A percentile compares a stretch with the other conserved stretches of the same genome.
Evolutionary conservation across 92 coral and sea anemone species (phyloP).

Genomic region (Heliopora coerulea): DNA sequence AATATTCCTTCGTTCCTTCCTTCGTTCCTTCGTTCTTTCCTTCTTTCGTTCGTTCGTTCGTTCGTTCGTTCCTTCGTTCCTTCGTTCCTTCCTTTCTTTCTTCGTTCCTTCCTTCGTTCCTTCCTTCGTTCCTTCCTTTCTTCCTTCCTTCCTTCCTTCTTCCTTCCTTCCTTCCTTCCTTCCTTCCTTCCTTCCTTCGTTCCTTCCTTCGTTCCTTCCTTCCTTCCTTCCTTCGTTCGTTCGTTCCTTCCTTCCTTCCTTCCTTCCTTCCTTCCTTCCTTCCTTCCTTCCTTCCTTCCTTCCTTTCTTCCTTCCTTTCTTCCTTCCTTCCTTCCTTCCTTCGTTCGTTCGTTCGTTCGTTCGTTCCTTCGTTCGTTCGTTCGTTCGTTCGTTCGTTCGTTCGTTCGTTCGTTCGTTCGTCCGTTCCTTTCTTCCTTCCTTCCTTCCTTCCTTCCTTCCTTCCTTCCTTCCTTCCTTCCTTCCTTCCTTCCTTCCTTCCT

Average conservation of each 20-base stretch:
- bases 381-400: too few relatives aligned
- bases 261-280: constrained; percentile 15
- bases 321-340: too few relatives aligned
- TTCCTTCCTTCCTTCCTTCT: too few relatives aligned
- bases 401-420: too few relatives aligned
- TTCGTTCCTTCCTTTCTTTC: background rate
- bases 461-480: background rate
- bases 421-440: too few relatives aligned
- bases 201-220: background rate
- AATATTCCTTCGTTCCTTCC: background rate
- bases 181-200: background rate
- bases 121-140: too few relatives aligned
- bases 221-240: background rate
- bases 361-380: too few relatives aligned
- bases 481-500: constrained; percentile 4
- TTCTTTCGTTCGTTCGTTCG: background rate
- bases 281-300: constrained; percentile 20
- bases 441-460: constrained; percentile 7
- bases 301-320: background rate
- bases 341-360: background rate
- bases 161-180: background rate
- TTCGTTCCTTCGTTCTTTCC: constrained; percentile 1
- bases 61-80: background rate
- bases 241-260: background rate
- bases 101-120: constrained; percentile 4